Evolutionary conservation across 1,140 invertebrate genomes (phyloP).

Genomic region (Rhizoglyphus robini): DNA sequence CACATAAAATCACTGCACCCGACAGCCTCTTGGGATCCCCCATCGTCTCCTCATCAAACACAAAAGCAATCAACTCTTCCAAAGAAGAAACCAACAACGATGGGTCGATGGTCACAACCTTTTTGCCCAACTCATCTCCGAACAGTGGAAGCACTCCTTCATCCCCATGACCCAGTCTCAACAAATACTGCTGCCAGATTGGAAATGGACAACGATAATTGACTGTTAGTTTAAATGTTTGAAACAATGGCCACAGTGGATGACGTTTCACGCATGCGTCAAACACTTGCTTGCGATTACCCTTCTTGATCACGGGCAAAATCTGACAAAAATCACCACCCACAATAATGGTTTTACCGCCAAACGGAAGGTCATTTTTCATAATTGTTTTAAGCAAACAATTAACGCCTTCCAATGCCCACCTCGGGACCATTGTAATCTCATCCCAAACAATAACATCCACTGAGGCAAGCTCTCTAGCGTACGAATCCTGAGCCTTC

Average conservation of each 20-base stretch:
- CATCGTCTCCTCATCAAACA: neutral
- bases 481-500: neutral
- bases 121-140: neutral
- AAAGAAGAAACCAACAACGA: neutral
- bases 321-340: conserved; percentile 37
- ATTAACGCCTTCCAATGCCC: conserved; percentile 25
- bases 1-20: neutral
- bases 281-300: conserved; percentile 31
- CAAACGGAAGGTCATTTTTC: conserved; percentile 24
- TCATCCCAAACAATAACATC: neutral
- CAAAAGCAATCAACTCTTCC: neutral
- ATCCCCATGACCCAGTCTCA: neutral
- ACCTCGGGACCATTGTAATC: neutral
- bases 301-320: conserved; percentile 34
- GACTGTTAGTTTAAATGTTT: conserved; percentile 21
- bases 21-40: neutral
- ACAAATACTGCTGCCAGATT: neutral
- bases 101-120: too few relatives aligned
- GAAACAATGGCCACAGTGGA: conserved; percentile 22
- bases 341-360: conserved; percentile 30
- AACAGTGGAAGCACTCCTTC: neutral
- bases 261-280: conserved; percentile 32
- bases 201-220: conserved; percentile 22
- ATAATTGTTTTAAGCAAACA: conserved; percentile 33
- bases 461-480: neutral